These are phyloP conservation scores for Camponotus floridanus DNA, from an alignment of 1,140 invertebrate genomes.

Conservation along the genomic window DNA sequence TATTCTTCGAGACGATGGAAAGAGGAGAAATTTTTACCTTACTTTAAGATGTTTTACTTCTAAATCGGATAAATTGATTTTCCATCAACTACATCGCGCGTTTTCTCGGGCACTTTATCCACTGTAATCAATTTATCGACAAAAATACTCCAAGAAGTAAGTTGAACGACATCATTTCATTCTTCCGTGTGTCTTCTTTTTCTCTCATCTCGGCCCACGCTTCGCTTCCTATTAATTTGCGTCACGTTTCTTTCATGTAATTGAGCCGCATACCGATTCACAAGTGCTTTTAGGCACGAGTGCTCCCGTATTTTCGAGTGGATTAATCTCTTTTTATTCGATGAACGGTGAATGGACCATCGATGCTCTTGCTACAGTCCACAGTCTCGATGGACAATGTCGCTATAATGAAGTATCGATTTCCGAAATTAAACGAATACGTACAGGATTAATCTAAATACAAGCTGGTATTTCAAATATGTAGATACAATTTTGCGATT, in stretches of 20 bases:
- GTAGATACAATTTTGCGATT: neutral
- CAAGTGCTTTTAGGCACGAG: conserved; percentile 73
- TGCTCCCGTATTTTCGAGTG: conserved; percentile 64
- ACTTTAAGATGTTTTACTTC: neutral
- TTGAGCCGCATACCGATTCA: conserved; percentile 68
- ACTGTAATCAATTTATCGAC: conserved; percentile 41
- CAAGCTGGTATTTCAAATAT: neutral
- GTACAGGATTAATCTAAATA: conserved; percentile 15
- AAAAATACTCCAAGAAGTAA: conserved; percentile 24
- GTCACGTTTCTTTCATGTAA: conserved; percentile 70
- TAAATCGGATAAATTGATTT: neutral
- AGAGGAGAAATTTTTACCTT: neutral
- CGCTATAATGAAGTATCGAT: conserved; percentile 28
- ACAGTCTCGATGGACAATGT: neutral
- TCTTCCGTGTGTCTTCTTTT: conserved; percentile 3
- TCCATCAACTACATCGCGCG: neutral
- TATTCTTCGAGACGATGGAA: neutral
- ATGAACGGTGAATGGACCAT: conserved; percentile 47
- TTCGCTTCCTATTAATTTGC: conserved; percentile 66
- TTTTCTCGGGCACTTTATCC: neutral
- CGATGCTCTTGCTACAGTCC: neutral
- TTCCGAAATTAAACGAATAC: conserved; percentile 12
- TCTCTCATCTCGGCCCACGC: conserved; percentile 11
- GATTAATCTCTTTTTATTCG: conserved; percentile 60
- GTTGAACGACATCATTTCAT: conserved; percentile 55